Percentiles rank a stretch among this genome's conserved stretches.
Conservation (phyloP, 2,888 invertebrate species). For the Ophion costatus region DNA sequence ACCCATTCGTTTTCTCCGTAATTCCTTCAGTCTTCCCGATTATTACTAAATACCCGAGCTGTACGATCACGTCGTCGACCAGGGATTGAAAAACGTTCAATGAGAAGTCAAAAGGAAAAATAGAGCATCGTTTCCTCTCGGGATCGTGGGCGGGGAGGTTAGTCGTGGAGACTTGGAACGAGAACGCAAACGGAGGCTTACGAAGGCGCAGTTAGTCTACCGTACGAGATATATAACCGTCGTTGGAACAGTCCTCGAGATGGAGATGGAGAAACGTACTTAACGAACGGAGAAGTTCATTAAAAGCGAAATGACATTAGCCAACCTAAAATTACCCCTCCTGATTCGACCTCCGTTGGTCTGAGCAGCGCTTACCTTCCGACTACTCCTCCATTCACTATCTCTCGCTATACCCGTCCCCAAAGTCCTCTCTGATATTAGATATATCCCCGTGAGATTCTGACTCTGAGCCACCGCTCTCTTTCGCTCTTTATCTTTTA, state of each 20-base stretch:
- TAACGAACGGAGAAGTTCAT: slow-evolving; percentile 83
- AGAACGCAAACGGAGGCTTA: slow-evolving; percentile 43
- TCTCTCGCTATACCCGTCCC: slow-evolving; percentile 53
- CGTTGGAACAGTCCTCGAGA: slow-evolving; percentile 63
- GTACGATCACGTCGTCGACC: slow-evolving; percentile 31
- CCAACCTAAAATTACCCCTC: slow-evolving; percentile 82
- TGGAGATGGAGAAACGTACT: slow-evolving; percentile 82
- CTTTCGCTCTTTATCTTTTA: slow-evolving; percentile 59
- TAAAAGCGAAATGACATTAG: slow-evolving; percentile 83
- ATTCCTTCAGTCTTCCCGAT: slow-evolving; percentile 48
- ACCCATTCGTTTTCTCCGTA: background rate
- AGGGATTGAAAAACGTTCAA: slow-evolving; percentile 38
- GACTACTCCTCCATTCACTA: slow-evolving; percentile 57
- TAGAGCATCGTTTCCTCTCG: slow-evolving; percentile 54
- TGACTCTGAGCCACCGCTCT: slow-evolving; percentile 47
- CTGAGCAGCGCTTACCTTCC: slow-evolving; percentile 62
- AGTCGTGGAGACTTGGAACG: slow-evolving; percentile 43
- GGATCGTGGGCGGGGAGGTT: slow-evolving; percentile 28
- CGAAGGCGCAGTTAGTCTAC: slow-evolving; percentile 53
- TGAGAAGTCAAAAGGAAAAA: slow-evolving; percentile 37
- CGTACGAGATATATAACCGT: slow-evolving; percentile 50
- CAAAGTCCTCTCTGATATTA: slow-evolving; percentile 54
- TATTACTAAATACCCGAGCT: slow-evolving; percentile 48
- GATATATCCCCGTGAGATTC: slow-evolving; percentile 68
- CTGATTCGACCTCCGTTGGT: slow-evolving; percentile 72